Base-by-base conservation (phyloP, 2,888 invertebrate genomes). In the Cordilura impudica region DNA sequence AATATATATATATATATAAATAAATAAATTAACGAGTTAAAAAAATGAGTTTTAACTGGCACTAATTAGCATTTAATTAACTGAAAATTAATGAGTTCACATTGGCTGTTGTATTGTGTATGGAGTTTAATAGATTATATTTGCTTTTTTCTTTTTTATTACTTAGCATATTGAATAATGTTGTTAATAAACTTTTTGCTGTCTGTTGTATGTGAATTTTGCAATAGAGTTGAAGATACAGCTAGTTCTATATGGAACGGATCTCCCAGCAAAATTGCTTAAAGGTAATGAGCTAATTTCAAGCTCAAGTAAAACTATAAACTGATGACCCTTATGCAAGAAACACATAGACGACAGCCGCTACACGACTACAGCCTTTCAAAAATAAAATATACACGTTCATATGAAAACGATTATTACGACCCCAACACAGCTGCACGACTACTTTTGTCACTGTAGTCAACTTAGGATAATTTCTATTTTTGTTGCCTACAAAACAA, bases 21-120 rank as follows among this genome's bases (percentile, higher is more conserved):
- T 45, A 60, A 45, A 74, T 53, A 60, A 67, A 67, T 67, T 74
- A 74, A 67, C 39, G 45, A 60, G 35, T 39, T n/a, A 56, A 47
- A 69, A 65, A 70, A 76, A 76, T 69, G 75, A 63, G 31, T 70
- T 70, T 70, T 71, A 70, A 79, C 76, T 72, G 69, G 65, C 69
- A 73, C 76, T 80, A 80, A 80, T 80, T 80, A 80, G 58, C 80
- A 66, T 80, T 80, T 80, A 80, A 80, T 80, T 80, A 80, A 80
- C 76, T 69, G 72, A 18, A 73, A 76, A 76, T 80, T 80, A 80
- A 80, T 80, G 76, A 71, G 60, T 75, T 63, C 49, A 63, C 35
- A 70, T 76, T 76, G 63, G 63, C 47, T 72, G 39, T 73, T 35
- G 43, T 65, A n/a, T 39, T 39, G 2, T 39, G 10, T 53, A 51